Base-by-base conservation (phyloP, 2,888 invertebrate species). In the Blera fallax region DNA sequence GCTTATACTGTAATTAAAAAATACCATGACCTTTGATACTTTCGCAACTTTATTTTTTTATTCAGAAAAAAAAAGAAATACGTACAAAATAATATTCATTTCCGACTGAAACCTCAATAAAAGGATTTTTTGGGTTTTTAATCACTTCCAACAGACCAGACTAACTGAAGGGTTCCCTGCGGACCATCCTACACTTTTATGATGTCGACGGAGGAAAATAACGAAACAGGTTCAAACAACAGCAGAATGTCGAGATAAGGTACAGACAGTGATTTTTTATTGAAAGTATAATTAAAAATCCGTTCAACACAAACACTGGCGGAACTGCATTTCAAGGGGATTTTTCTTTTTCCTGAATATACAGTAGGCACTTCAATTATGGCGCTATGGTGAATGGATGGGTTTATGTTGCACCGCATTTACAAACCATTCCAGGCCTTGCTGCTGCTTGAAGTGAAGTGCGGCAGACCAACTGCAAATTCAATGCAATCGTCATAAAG, bases 231-330 rank as follows among this genome's bases (percentile, higher is more conserved):
- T 60, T 21, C 58, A 43, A 54, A 64, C 62, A 62, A 62, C 45
- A 43, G 21, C 48, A 64, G 27, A 62, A 50, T 43, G 11, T 24
- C 40, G 74, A 73, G 65, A 78, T 67, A 74, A 74, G 64, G 69
- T 64, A 64, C 64, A 79, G 79, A 83, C 83, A 62, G 69, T 62
- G 58, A 45, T 50, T 64, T 80, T 82, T 64, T 72, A 50, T 80
- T 80, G 74, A 34, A 56, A 80, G 80, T 80, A 84, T 80, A 84
- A 84, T 84, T 84, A 80, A 84, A 84, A 80, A 80, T 79, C 74
- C 84, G 69, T 79, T 80, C 69, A 84, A 64, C 62, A 84, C 65
- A 74, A 84, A 84, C 64, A 84, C 74, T 50, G 84, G 58, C 74
- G 70, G 79, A 84, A 84, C 64, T 84, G 80, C 74, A 84, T 84